Percentiles rank a stretch among this genome's conserved stretches.
Conservation (phyloP, 2,113 vertebrate genomes). For the Brienomyrus longianalis region DNA sequence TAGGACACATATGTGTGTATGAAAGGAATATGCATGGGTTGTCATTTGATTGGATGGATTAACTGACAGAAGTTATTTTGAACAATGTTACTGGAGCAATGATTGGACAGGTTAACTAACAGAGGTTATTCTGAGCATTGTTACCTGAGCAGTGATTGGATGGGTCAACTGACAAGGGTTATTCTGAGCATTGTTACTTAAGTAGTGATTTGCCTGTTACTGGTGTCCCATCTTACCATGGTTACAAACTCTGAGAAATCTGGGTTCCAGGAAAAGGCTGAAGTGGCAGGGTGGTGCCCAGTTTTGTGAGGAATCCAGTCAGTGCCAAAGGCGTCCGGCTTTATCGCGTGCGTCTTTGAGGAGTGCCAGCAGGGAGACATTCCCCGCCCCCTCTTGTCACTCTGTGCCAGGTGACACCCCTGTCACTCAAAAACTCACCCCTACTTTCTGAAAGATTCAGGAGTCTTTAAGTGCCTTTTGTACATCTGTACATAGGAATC, state of each 20-base stretch:
- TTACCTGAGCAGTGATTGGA: neutral
- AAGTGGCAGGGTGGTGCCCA: neutral
- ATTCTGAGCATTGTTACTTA: neutral
- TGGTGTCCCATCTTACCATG: neutral
- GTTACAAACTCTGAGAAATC: neutral
- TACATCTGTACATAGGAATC: neutral
- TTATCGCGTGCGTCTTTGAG: neutral
- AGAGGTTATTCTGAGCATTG: neutral
- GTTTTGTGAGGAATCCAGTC: neutral
- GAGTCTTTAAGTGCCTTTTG: neutral
- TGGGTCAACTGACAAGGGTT: too few species aligned
- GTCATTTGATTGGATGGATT: neutral
- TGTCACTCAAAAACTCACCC: neutral
- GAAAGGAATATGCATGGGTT: neutral
- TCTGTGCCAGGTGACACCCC: neutral
- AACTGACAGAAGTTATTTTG: neutral
- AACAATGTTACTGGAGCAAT: neutral
- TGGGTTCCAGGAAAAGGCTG: neutral
- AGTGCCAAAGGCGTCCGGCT: neutral
- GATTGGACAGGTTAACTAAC: neutral
- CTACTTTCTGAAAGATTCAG: neutral
- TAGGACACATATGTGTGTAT: neutral
- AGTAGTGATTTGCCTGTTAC: conserved; percentile 8
- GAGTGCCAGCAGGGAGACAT: neutral
- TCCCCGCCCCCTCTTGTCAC: neutral